These are phyloP conservation scores for Hydrotaea cyrtoneurina DNA, from an alignment of 2,888 invertebrate species.

Conservation along the genomic window DNA sequence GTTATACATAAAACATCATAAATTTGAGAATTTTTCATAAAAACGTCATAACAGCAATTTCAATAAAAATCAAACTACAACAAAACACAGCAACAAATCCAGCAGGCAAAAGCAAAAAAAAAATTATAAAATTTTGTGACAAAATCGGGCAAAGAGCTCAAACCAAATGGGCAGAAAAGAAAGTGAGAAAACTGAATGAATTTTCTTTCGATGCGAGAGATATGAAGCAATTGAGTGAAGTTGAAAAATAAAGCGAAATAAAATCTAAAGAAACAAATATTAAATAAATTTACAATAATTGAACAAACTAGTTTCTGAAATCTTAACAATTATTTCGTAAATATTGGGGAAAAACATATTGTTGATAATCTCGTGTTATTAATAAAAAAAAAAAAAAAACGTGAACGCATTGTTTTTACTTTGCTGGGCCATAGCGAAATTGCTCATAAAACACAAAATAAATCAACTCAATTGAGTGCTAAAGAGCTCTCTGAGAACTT, in stretches of 20 bases:
- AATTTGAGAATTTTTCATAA: slow-evolving; percentile 76
- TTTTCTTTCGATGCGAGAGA: not conserved
- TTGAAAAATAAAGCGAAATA: not conserved
- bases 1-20: slow-evolving; percentile 72
- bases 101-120: slow-evolving; percentile 54
- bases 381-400: not conserved
- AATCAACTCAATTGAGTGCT: slow-evolving; percentile 65
- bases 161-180: not conserved
- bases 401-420: not conserved
- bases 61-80: slow-evolving; percentile 63
- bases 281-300: not conserved
- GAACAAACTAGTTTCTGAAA: too few relatives aligned
- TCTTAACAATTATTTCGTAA: too few relatives aligned
- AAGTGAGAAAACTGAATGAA: not conserved
- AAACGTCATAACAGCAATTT: slow-evolving; percentile 77
- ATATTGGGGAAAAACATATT: too few relatives aligned
- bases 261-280: not conserved
- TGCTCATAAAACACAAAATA: slow-evolving; percentile 58
- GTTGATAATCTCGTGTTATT: not conserved
- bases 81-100: slow-evolving; percentile 62
- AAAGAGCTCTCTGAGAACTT: slow-evolving; percentile 44
- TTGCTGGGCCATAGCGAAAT: slow-evolving; percentile 14
- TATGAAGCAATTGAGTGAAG: slow-evolving; percentile 22
- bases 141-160: not conserved
- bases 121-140: not conserved